phyloP scores from a whole-genome alignment of 2,888 invertebrate species.

The Acrobasis suavella region DNA sequence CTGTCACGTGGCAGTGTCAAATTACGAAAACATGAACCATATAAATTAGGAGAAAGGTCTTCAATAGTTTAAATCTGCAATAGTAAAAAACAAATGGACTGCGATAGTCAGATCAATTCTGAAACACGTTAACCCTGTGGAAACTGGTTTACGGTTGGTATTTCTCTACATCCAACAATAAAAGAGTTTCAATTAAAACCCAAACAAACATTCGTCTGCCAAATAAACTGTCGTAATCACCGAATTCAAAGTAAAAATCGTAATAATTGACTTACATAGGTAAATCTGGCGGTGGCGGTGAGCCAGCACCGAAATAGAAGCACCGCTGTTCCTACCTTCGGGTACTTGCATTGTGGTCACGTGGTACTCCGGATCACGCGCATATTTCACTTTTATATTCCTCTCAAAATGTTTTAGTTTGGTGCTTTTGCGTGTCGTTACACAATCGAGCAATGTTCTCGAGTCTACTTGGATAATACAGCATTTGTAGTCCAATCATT shows the following conservation, averaged over 20 bases:
- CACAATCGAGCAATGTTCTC: too few species aligned
- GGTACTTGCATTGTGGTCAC: constrained; percentile 65
- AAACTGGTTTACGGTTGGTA: too few species aligned
- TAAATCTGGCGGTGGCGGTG: constrained; percentile 57
- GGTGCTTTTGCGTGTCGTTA: neutral
- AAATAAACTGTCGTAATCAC: neutral
- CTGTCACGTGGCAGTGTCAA: too few species aligned
- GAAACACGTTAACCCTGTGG: too few species aligned
- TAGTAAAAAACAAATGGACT: too few species aligned
- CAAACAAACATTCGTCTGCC: neutral
- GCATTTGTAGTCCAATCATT: too few species aligned
- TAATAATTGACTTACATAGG: constrained; percentile 60
- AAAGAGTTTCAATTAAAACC: neutral
- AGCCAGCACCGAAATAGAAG: constrained; percentile 72
- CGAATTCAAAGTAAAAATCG: neutral
- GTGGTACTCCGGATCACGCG: constrained; percentile 39
- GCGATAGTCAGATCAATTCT: too few species aligned
- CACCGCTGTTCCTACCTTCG: constrained; percentile 67
- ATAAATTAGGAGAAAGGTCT: too few species aligned
- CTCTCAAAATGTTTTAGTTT: neutral
- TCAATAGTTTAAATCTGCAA: too few species aligned
- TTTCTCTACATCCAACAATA: too few species aligned
- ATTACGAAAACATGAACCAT: too few species aligned
- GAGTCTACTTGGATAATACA: too few species aligned
- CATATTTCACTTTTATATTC: constrained; percentile 6